Conservation (phyloP, 2,888 invertebrate species). For the Drosophila pegasa region DNA sequence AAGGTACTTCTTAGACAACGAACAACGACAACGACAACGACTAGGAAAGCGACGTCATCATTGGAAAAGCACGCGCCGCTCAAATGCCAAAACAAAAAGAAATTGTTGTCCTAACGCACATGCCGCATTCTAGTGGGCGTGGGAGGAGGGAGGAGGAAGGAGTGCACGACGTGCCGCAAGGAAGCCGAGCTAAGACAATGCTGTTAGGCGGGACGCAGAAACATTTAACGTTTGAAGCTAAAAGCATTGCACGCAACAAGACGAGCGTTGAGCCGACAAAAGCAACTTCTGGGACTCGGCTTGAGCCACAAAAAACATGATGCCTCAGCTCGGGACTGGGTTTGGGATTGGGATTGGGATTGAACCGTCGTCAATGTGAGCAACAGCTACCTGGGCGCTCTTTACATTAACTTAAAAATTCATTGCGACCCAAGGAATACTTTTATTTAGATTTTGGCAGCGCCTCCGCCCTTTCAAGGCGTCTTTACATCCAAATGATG, state of each 20-base stretch:
- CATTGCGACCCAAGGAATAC: conserved; percentile 73
- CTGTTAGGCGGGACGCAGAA: conserved; percentile 36
- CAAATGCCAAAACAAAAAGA: conserved; percentile 55
- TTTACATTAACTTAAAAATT: conserved; percentile 77
- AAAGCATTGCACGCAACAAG: conserved; percentile 63
- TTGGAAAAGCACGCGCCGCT: conserved; percentile 60
- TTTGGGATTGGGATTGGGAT: neutral
- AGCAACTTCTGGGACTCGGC: conserved; percentile 64
- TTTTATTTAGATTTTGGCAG: conserved; percentile 61
- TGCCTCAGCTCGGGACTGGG: neutral
- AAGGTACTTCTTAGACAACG: conserved; percentile 3
- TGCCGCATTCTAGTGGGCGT: conserved; percentile 12
- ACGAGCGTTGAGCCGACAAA: conserved; percentile 27
- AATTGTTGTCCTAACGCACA: conserved; percentile 69
- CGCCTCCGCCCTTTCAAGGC: conserved; percentile 4
- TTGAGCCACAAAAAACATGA: conserved; percentile 8
- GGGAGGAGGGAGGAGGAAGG: neutral
- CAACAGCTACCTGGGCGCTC: conserved; percentile 47
- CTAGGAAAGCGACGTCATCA: conserved; percentile 44
- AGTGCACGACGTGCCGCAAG: conserved; percentile 21
- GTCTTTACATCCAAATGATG: conserved; percentile 50
- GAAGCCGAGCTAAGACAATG: conserved; percentile 60
- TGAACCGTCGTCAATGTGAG: conserved; percentile 16
- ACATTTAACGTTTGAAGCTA: conserved; percentile 67
- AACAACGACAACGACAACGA: conserved; percentile 21